These are phyloP conservation scores for Atherinomorus stipes DNA, from an alignment of 2,113 vertebrate species.

Conservation along the genomic window DNA sequence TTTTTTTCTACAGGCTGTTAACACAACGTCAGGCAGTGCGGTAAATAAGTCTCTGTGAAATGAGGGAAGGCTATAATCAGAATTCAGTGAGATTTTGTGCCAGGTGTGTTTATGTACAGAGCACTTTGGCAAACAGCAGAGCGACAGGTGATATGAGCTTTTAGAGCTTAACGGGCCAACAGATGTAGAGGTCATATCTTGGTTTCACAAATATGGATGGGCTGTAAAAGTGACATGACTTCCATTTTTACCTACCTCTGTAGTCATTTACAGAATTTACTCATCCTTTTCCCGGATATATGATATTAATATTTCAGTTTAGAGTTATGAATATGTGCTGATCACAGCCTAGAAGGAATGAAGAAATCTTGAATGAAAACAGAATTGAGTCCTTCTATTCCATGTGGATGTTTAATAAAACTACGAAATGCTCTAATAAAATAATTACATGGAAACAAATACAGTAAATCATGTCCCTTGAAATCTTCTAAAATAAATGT, in stretches of 20 bases:
- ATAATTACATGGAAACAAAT: slow-evolving; percentile 40
- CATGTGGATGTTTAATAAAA: slow-evolving; percentile 59
- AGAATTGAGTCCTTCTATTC: not conserved
- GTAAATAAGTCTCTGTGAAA: slow-evolving; percentile 87
- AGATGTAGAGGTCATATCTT: slow-evolving; percentile 65
- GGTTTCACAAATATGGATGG: slow-evolving; percentile 58
- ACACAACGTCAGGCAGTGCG: slow-evolving; percentile 69
- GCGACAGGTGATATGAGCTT: slow-evolving; percentile 73
- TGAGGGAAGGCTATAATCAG: slow-evolving; percentile 71
- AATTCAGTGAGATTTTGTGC: slow-evolving; percentile 63
- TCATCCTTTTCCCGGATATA: not conserved
- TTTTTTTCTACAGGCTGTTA: slow-evolving; percentile 80
- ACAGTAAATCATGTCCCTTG: slow-evolving; percentile 57
- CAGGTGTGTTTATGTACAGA: slow-evolving; percentile 77
- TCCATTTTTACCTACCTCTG: slow-evolving; percentile 33
- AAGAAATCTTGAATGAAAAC: slow-evolving; percentile 10
- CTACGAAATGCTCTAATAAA: slow-evolving; percentile 50
- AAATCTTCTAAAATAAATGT: slow-evolving; percentile 54
- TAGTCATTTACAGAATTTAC: slow-evolving; percentile 20
- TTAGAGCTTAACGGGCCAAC: slow-evolving; percentile 66
- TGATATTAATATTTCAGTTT: not conserved
- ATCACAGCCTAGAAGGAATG: not conserved
- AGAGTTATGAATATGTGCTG: slow-evolving; percentile 1
- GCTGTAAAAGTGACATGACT: slow-evolving; percentile 22
- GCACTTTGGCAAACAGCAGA: slow-evolving; percentile 67